A percentile compares a stretch with the other conserved stretches of the same genome.
phyloP scores from a whole-genome alignment of 2,113 vertebrate species.

The Heterotilapia buettikoferi region DNA sequence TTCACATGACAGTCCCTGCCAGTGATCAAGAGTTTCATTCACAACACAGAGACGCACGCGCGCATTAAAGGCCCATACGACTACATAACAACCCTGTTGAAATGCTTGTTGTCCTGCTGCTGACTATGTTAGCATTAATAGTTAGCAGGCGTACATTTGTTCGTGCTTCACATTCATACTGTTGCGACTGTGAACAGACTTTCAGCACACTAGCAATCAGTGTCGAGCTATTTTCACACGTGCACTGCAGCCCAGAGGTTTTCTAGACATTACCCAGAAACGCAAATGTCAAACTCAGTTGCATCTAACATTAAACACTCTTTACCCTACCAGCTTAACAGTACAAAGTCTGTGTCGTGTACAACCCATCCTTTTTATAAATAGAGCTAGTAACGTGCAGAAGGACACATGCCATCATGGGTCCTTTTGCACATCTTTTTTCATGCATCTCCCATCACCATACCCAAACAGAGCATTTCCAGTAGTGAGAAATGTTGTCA shows the following conservation, averaged over 20 bases:
- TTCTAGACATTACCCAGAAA: neutral
- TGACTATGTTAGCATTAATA: neutral
- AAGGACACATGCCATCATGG: neutral
- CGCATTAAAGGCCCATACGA: neutral
- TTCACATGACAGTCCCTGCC: conserved; percentile 25
- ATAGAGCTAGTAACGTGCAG: neutral
- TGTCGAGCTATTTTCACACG: neutral
- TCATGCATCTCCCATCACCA: neutral
- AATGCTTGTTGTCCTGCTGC: neutral
- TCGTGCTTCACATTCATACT: neutral
- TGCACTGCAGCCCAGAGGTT: neutral
- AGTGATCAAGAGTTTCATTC: conserved; percentile 31
- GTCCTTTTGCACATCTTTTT: neutral
- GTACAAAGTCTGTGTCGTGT: neutral
- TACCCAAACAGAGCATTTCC: neutral
- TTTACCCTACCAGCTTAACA: neutral
- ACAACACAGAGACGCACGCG: neutral
- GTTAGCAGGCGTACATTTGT: neutral
- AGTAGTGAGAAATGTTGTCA: neutral
- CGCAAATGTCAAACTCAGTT: neutral
- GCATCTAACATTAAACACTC: neutral
- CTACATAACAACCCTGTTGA: neutral
- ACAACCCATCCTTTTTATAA: neutral
- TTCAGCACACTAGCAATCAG: neutral
- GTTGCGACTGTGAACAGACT: neutral